These are phyloP conservation scores for Parthenolecanium corni DNA, from an alignment of 2,888 invertebrate species.

Conservation along the genomic window DNA sequence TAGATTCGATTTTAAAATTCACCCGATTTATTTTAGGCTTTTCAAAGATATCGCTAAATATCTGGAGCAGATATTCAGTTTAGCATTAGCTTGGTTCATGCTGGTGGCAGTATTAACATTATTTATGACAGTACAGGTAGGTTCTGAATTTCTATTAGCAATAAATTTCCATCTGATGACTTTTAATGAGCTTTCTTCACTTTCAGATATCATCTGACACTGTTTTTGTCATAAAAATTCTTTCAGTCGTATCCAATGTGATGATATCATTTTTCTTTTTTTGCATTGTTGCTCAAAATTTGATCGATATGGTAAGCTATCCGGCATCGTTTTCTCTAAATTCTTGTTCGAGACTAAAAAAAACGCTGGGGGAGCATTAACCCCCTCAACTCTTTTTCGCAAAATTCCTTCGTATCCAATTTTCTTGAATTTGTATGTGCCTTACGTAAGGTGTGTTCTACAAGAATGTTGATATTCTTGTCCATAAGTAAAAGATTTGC, in stretches of 20 bases:
- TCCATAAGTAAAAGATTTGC: no score
- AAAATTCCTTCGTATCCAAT: no score
- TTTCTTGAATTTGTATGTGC: no score
- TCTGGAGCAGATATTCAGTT: background rate
- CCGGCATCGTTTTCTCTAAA: no score
- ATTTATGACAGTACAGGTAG: conserved; percentile 7
- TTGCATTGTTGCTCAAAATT: background rate
- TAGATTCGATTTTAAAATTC: no score
- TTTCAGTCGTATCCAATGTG: conserved; percentile 10
- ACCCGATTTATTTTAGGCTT: conserved; percentile 4
- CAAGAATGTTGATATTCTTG: no score
- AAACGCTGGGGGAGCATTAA: no score
- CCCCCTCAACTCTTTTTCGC: no score
- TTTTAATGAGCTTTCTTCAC: background rate
- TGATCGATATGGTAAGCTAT: conserved; percentile 1
- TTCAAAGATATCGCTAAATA: background rate
- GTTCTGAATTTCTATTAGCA: no score
- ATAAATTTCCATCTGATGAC: no score
- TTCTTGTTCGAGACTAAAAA: no score
- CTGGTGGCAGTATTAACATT: background rate
- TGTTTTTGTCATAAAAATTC: background rate
- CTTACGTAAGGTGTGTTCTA: no score
- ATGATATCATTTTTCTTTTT: conserved; percentile 6
- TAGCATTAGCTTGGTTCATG: conserved; percentile 2
- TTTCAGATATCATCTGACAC: background rate